A percentile compares a stretch with the other conserved stretches of the same genome.
Evolutionary conservation across 2,797 vertebrate genomes (phyloP).

Genomic region (Craterocephalus amniculus): DNA sequence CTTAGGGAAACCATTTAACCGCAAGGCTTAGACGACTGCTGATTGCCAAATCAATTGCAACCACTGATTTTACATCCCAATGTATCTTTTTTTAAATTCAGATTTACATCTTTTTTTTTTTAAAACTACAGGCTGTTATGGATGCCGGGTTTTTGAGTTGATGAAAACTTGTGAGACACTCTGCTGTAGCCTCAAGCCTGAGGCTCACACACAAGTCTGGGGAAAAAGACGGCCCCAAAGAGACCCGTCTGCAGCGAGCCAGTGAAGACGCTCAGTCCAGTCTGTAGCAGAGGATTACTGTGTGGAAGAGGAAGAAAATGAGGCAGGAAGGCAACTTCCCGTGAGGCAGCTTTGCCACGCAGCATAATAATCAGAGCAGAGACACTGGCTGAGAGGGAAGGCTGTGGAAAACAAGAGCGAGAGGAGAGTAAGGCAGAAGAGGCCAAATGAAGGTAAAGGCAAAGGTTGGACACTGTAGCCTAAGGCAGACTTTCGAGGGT

Average conservation of each 20-base stretch:
- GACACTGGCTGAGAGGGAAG: slow-evolving; percentile 27
- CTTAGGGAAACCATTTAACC: neutral
- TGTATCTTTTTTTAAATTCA: neutral
- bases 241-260: slow-evolving; percentile 32
- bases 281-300: slow-evolving; percentile 28
- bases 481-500: slow-evolving; percentile 43
- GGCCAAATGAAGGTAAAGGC: slow-evolving; percentile 30
- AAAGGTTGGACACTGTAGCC: slow-evolving; percentile 64
- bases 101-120: neutral
- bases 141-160: slow-evolving; percentile 1
- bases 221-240: neutral
- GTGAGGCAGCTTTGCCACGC: slow-evolving; percentile 42
- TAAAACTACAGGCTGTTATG: neutral
- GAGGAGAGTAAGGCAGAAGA: slow-evolving; percentile 14
- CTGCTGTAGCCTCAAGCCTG: slow-evolving; percentile 22
- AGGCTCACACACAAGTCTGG: slow-evolving; percentile 35
- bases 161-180: slow-evolving; percentile 18
- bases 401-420: slow-evolving; percentile 29
- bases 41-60: slow-evolving; percentile 2
- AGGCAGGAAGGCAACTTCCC: slow-evolving; percentile 34
- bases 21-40: neutral
- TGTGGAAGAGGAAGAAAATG: slow-evolving; percentile 20
- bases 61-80: neutral
- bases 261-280: slow-evolving; percentile 29
- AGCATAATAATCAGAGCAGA: slow-evolving; percentile 39